Evolutionary conservation across 2,113 vertebrate species (phyloP).

Genomic region (Haemorhous mexicanus): DNA sequence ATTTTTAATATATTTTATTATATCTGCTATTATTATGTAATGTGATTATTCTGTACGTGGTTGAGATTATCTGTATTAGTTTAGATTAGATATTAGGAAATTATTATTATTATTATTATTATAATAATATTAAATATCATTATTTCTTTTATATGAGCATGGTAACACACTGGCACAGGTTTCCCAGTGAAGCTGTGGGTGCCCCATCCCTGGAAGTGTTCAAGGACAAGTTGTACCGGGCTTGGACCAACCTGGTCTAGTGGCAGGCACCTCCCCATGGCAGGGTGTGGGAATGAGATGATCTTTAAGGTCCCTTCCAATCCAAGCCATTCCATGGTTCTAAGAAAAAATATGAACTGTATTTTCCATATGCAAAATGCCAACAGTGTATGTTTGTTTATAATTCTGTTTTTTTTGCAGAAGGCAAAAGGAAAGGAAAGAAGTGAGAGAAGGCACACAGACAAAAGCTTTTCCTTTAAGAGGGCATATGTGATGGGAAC

Average conservation of each 20-base stretch:
- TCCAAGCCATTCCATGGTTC: background rate
- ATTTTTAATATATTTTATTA: background rate
- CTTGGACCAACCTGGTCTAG: background rate
- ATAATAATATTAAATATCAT: too few species aligned
- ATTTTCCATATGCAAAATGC: background rate
- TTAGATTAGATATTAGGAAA: background rate
- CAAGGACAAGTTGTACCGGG: background rate
- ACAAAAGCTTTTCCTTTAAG: background rate
- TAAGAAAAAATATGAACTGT: background rate
- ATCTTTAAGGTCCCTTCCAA: background rate
- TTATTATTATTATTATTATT: too few species aligned
- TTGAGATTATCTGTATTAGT: background rate
- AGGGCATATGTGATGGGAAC: background rate
- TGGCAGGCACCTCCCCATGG: too few species aligned
- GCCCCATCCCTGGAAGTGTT: background rate
- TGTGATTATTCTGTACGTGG: background rate
- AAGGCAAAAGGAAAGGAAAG: background rate
- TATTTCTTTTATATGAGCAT: accelerated
- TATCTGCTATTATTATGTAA: too few species aligned
- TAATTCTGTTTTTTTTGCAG: background rate
- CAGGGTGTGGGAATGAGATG: background rate
- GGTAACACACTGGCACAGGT: background rate
- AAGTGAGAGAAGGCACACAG: background rate
- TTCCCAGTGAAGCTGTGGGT: background rate
- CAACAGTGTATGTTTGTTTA: background rate